phyloP scores from a whole-genome alignment of 2,113 vertebrate species.

The Pleuronectes platessa region DNA sequence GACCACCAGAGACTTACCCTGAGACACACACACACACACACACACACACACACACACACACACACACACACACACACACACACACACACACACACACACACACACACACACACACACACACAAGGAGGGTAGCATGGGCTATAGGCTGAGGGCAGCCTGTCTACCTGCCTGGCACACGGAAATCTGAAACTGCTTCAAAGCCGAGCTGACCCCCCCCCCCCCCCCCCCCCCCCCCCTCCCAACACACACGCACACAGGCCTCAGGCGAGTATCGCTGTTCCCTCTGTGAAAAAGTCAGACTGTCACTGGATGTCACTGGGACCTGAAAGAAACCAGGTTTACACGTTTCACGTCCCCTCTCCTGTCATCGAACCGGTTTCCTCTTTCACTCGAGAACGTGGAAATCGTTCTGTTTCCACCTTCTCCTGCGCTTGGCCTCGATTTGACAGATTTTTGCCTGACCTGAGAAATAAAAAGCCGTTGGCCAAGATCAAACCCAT shows the following conservation, averaged over 20 bases:
- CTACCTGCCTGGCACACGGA: conserved; percentile 67
- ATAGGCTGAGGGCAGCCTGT: conserved; percentile 55
- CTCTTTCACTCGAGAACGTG: no score
- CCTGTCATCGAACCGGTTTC: no score
- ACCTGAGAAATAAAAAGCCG: no score
- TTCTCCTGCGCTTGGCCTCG: no score
- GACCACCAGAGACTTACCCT: conserved; percentile 18
- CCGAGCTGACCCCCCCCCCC: conserved; percentile 14
- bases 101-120: conserved; percentile 9
- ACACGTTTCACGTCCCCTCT: not conserved
- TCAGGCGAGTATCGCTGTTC: conserved; percentile 35
- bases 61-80: conserved; percentile 27
- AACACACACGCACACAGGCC: conserved; percentile 21
- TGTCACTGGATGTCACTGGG: conserved; percentile 40
- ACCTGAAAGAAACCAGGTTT: not conserved
- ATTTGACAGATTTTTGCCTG: not conserved
- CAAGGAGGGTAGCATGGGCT: conserved; percentile 32
- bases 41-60: conserved; percentile 30
- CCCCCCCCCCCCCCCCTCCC: not conserved
- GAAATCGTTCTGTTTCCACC: no score
- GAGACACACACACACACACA: conserved; percentile 27
- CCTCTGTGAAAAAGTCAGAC: conserved; percentile 31
- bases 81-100: conserved; percentile 31
- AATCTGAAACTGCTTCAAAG: conserved; percentile 75
- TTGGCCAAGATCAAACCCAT: no score